Evolutionary conservation across 2,797 vertebrate species (phyloP).

Genomic region (Sebastes melanostomus): DNA sequence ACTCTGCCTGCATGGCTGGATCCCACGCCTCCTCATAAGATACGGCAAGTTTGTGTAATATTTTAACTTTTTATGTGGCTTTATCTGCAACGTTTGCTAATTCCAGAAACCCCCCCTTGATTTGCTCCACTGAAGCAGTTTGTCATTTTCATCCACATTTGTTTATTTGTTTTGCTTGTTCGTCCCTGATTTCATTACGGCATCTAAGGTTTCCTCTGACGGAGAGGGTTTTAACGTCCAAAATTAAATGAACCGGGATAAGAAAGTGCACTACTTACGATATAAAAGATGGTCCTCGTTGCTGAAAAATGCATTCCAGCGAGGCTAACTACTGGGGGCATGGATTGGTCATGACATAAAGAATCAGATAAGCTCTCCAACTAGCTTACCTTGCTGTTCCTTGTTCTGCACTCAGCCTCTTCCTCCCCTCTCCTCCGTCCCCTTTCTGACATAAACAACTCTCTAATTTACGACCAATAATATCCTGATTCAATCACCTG

Average conservation of each 20-base stretch:
- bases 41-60: not conserved
- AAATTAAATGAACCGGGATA: slow-evolving; percentile 43
- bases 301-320: slow-evolving; percentile 51
- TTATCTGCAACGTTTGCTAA: not conserved
- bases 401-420: slow-evolving; percentile 61
- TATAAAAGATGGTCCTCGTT: slow-evolving; percentile 14
- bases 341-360: slow-evolving; percentile 66
- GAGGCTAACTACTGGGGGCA: slow-evolving; percentile 46
- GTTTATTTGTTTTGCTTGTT: not conserved
- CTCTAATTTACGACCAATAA: slow-evolving; percentile 84
- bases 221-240: not conserved
- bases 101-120: not conserved
- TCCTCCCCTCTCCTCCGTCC: slow-evolving; percentile 59
- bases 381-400: slow-evolving; percentile 71
- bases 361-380: slow-evolving; percentile 71
- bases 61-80: not conserved
- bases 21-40: not conserved
- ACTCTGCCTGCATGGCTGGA: not conserved
- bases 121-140: not conserved
- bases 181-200: slow-evolving; percentile 26
- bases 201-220: slow-evolving; percentile 11
- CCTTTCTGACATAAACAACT: slow-evolving; percentile 79
- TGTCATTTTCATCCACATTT: not conserved
- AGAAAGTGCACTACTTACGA: slow-evolving; percentile 34
- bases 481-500: slow-evolving; percentile 87